Evolutionary conservation across 2,113 vertebrate species (phyloP).

Genomic region (Paraplagusia blochii): DNA sequence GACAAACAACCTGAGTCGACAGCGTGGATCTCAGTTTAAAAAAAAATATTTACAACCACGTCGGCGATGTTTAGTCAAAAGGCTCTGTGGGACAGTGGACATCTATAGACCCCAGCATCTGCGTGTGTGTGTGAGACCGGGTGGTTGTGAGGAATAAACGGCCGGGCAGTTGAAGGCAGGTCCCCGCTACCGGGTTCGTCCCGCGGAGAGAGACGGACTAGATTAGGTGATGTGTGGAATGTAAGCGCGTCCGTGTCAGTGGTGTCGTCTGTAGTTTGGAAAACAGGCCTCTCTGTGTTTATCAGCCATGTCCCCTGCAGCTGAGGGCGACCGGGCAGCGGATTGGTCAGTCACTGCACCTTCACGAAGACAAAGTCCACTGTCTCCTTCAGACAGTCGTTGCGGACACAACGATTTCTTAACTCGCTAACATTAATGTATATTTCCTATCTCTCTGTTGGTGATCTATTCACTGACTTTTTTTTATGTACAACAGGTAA

Average conservation of each 20-base stretch:
- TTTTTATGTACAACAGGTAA: no score
- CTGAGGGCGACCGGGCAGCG: conserved; percentile 2
- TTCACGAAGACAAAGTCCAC: conserved; percentile 32
- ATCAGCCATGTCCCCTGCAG: conserved; percentile 17
- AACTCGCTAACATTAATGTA: no score
- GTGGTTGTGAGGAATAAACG: conserved; percentile 10
- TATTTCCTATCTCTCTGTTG: no score
- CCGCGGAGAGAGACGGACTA: not conserved
- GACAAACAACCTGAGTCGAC: conserved; percentile 17
- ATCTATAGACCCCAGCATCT: conserved; percentile 42
- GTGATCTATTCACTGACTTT: no score
- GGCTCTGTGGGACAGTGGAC: conserved; percentile 24
- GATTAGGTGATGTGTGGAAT: not conserved
- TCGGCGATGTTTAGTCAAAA: not conserved
- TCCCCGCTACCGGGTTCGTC: not conserved
- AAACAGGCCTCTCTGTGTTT: not conserved
- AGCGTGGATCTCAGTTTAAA: not conserved
- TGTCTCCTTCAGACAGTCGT: not conserved
- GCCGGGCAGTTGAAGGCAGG: conserved; percentile 3
- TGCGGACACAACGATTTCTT: no score
- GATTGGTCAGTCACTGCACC: conserved; percentile 27
- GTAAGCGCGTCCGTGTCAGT: not conserved
- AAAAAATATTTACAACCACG: conserved; percentile 6
- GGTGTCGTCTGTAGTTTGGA: not conserved
- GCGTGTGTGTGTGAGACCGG: conserved; percentile 37